phyloP scores from a whole-genome alignment of 2,888 invertebrate genomes.

The Rutpela maculata region DNA sequence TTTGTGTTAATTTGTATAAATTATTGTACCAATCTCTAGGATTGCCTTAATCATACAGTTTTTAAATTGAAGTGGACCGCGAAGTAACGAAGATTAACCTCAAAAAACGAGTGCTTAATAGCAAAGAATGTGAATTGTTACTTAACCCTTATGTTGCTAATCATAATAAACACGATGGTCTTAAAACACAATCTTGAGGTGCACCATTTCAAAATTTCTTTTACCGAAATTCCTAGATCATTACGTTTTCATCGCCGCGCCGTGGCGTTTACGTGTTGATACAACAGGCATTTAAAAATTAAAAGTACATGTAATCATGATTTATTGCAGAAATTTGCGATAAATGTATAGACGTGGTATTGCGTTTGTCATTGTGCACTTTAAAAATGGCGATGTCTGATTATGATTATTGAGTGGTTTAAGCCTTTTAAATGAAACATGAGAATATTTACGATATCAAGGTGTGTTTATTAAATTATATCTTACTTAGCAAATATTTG shows the following conservation, averaged over 20 bases:
- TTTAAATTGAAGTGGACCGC: too few species aligned
- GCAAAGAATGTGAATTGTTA: too few species aligned
- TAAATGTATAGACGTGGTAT: conserved; percentile 25
- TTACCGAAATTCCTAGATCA: background rate
- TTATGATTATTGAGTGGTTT: conserved; percentile 49
- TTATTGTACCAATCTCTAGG: too few species aligned
- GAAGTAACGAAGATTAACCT: too few species aligned
- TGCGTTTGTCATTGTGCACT: conserved; percentile 47
- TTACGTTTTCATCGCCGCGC: background rate
- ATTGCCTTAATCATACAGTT: too few species aligned
- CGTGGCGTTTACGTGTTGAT: background rate
- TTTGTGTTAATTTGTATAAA: too few species aligned
- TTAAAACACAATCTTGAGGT: background rate
- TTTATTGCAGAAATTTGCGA: conserved; percentile 37
- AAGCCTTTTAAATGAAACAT: conserved; percentile 55
- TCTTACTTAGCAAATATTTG: conserved; percentile 58
- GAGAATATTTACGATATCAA: conserved; percentile 54
- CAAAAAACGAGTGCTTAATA: too few species aligned
- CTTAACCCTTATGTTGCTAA: too few species aligned
- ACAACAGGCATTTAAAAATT: conserved; percentile 23
- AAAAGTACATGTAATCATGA: conserved; percentile 16
- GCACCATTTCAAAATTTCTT: background rate
- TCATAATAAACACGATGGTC: background rate
- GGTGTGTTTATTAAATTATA: conserved; percentile 54
- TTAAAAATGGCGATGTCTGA: conserved; percentile 52